Evolutionary conservation across 2,888 invertebrate species (phyloP), one percentile per base, ranked within the genome.

Genomic region (Timandra comae): DNA sequence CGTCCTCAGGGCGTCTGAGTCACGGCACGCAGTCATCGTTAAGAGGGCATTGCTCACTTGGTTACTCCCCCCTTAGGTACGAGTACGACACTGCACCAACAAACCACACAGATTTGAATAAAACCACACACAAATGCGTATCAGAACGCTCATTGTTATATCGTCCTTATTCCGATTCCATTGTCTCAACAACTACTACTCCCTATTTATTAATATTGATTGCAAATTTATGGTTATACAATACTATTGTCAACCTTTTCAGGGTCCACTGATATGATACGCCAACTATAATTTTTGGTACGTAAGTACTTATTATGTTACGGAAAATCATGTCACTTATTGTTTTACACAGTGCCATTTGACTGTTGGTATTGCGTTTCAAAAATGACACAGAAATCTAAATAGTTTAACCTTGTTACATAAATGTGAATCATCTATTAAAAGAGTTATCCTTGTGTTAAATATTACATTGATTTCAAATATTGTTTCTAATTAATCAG

Each of bases 21-120:
- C 81, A 72, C 67, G 54, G 52, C 65, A 69, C 68, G 75, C 71
- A 73, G 71, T 73, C 70, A 73, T 79, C 80, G 80, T 82, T 70
- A 80, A 79, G 80, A 82, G 84, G 84, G 78, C 84, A 80, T 72
- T 84, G 84, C 77, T 81, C 84, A 81, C 71, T 72, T 66, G 62
- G 64, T 61, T 61, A 64, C 73, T 73, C 76, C 73, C 68, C 69
- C 63, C 68, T 65, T 62, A 57, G 62, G 69, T 56, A 61, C 70
- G 65, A n/a, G n/a, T n/a, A n/a, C n/a, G n/a, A n/a, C n/a, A n/a
- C 55, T 73, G 74, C 78, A 76, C 56, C 64, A 53, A 50, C 44
- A 52, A 61, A 55, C 59, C 33, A 34, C 54, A 56, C 54, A 56
- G 57, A 59, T 65, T 70, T 52, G 52, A 69, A 67, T 71, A 70